These are phyloP conservation scores for Drosophila bunnanda DNA, from an alignment of 2,888 invertebrate genomes.

Conservation along the genomic window DNA sequence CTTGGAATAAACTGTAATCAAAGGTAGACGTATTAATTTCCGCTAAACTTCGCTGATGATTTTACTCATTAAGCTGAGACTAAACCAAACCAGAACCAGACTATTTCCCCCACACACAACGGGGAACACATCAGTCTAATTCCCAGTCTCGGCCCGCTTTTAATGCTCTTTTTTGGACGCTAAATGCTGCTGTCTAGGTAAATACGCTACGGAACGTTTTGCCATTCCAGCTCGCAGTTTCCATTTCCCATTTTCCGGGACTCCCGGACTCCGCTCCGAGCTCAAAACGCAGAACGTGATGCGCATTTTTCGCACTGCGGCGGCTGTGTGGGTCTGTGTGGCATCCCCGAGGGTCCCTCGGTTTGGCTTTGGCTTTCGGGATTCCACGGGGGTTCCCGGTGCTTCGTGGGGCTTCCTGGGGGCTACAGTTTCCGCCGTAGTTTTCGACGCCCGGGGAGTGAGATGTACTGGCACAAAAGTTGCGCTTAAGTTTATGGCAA, in stretches of 20 bases:
- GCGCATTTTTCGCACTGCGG: conserved; percentile 78
- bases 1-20: conserved; percentile 24
- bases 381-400: conserved; percentile 8
- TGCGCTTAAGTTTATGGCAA: conserved; percentile 68
- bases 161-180: conserved; percentile 50
- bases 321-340: conserved; percentile 20
- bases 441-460: conserved; percentile 1
- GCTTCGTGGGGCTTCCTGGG: conserved; percentile 12
- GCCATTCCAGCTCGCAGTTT: conserved; percentile 24
- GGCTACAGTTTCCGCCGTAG: conserved; percentile 14
- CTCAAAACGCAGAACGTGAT: conserved; percentile 75
- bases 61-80: conserved; percentile 52
- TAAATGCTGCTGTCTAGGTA: conserved; percentile 73
- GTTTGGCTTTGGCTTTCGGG: conserved; percentile 12
- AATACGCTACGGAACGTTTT: conserved; percentile 59
- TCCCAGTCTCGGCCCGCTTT: conserved; percentile 42
- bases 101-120: neutral
- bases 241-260: conserved; percentile 9
- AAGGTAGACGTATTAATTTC: conserved; percentile 29
- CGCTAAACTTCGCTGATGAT: conserved; percentile 1
- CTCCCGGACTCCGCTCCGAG: conserved; percentile 27
- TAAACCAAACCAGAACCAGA: conserved; percentile 16
- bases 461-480: conserved; percentile 63
- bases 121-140: conserved; percentile 19
- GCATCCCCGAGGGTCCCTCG: conserved; percentile 28